Evolutionary conservation across 2,113 vertebrate species (phyloP).

Genomic region (Brienomyrus longianalis): DNA sequence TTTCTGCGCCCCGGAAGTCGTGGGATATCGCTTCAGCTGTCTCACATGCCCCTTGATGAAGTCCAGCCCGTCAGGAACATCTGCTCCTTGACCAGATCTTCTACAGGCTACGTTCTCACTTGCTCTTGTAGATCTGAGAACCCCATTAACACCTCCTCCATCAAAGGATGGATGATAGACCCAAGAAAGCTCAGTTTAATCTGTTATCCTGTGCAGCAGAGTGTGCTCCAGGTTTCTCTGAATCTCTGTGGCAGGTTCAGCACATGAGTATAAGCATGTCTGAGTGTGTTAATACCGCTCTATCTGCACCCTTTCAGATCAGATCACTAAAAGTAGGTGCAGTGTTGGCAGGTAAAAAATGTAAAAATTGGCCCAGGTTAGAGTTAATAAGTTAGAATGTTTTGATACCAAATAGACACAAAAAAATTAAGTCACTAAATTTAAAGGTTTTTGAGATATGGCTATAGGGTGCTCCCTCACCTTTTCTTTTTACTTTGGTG

Average conservation of each 20-base stretch:
- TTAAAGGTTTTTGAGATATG: not conserved
- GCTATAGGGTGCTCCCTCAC: not conserved
- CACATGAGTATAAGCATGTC: not conserved
- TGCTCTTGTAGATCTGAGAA: not conserved
- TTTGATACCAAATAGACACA: not conserved
- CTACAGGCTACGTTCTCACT: not conserved
- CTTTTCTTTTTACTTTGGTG: not conserved
- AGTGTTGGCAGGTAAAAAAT: not conserved
- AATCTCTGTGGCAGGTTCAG: not conserved
- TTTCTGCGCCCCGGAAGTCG: not conserved
- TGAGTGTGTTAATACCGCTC: not conserved
- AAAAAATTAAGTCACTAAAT: not conserved
- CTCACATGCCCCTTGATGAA: not conserved
- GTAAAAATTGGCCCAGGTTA: not conserved
- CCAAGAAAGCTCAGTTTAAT: not conserved
- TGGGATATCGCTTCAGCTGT: not conserved
- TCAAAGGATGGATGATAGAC: not conserved
- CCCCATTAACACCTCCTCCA: not conserved
- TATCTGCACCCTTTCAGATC: not conserved
- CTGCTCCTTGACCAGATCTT: not conserved
- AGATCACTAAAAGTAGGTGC: not conserved
- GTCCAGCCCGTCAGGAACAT: not conserved
- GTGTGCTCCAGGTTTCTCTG: not conserved
- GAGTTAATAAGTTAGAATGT: not conserved
- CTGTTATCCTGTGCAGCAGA: not conserved